Evolutionary conservation across 2,797 vertebrate species (phyloP).

Genomic region (Centropyge bicolor): DNA sequence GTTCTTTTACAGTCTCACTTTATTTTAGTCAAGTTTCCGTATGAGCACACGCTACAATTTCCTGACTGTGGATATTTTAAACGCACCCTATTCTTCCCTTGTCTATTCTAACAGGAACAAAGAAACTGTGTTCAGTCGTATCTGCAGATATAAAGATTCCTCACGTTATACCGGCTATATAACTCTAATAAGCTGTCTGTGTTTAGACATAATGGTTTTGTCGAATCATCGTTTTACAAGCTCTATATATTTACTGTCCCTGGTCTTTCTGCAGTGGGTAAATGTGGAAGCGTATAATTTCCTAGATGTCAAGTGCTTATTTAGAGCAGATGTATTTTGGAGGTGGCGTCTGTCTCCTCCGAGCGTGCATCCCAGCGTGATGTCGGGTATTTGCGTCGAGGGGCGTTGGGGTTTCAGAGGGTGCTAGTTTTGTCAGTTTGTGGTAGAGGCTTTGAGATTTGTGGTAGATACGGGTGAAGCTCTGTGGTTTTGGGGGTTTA

Average conservation of each 20-base stretch:
- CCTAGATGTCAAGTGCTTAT: slow-evolving; percentile 81
- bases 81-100: neutral
- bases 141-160: slow-evolving; percentile 60
- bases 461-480: slow-evolving; percentile 57
- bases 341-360: slow-evolving; percentile 77
- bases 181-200: slow-evolving; percentile 70
- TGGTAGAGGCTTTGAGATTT: slow-evolving; percentile 57
- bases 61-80: slow-evolving; percentile 24
- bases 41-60: slow-evolving; percentile 17
- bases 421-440: slow-evolving; percentile 76
- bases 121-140: slow-evolving; percentile 17
- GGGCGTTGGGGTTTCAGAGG: slow-evolving; percentile 61
- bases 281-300: slow-evolving; percentile 83
- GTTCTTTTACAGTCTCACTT: slow-evolving; percentile 16
- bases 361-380: slow-evolving; percentile 62
- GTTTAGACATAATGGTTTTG: slow-evolving; percentile 77
- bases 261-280: slow-evolving; percentile 71
- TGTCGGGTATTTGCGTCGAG: slow-evolving; percentile 67
- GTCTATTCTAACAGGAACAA: slow-evolving; percentile 36
- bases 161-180: slow-evolving; percentile 45
- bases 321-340: slow-evolving; percentile 84
- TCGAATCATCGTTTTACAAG: slow-evolving; percentile 78
- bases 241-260: slow-evolving; percentile 78
- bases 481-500: slow-evolving; percentile 61
- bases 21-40: slow-evolving; percentile 35